phyloP scores from a whole-genome alignment of 2,888 invertebrate species.

The Mythimna impura region DNA sequence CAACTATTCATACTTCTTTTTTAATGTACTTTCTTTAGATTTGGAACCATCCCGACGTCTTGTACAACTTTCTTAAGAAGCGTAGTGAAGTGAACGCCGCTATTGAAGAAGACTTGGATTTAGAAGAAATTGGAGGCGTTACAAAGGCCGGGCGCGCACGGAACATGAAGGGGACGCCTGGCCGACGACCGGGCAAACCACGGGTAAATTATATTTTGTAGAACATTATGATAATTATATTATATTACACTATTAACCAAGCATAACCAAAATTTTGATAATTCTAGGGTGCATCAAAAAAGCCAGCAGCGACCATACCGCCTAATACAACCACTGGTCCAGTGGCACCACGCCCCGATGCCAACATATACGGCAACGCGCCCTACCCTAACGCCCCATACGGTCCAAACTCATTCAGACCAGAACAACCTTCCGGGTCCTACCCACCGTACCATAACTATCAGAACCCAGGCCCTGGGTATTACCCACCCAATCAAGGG shows the following conservation, averaged over 20 bases:
- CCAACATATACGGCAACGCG: slow-evolving; percentile 73
- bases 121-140: slow-evolving; percentile 93
- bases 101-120: slow-evolving; percentile 93
- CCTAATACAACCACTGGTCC: slow-evolving; percentile 83
- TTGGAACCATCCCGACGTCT: slow-evolving; percentile 98
- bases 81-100: slow-evolving; percentile 94
- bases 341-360: slow-evolving; percentile 71
- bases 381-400: slow-evolving; percentile 82
- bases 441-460: slow-evolving; percentile 86
- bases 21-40: slow-evolving; percentile 88
- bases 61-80: slow-evolving; percentile 96
- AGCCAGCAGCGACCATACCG: slow-evolving; percentile 88
- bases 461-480: slow-evolving; percentile 80
- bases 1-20: neutral
- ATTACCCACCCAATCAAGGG: slow-evolving; percentile 88
- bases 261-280: neutral
- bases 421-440: slow-evolving; percentile 79
- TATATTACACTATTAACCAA: neutral
- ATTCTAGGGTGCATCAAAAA: slow-evolving; percentile 83
- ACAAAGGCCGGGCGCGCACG: slow-evolving; percentile 83
- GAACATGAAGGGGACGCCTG: slow-evolving; percentile 72
- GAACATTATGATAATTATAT: neutral
- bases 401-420: slow-evolving; percentile 76
- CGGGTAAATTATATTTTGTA: slow-evolving; percentile 67
- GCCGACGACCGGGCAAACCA: slow-evolving; percentile 73